Base-by-base conservation (phyloP, 2,888 invertebrate species). In the Smittia sp. region DNA sequence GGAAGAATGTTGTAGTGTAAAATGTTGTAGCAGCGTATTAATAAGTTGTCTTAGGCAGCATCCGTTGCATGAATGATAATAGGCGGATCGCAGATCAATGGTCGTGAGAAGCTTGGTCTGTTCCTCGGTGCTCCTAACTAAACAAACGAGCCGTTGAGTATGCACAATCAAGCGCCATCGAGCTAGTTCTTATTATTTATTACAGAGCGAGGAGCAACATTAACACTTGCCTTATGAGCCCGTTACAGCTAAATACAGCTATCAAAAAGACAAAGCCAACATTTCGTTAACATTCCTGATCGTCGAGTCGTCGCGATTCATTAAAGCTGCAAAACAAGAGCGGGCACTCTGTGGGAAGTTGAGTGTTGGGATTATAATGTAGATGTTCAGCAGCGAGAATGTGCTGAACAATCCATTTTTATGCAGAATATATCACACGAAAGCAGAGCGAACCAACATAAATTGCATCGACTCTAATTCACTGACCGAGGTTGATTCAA, bases 261-360 rank as follows among this genome's bases (percentile, higher is more conserved):
- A 18, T 18, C 18, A 7, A 18, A 58, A 58, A 22, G 58, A 46
- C 46, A 58, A 58, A 58, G 58, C 20, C 18, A 46, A 24, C 39
- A 70, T 70, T 70, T 70, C 69, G 69, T 70, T 70, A 70, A 70
- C 52, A 70, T 70, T 52, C 69, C 69, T 24, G 54, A 15, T 58
- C 46, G 46, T 46, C 46, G 13, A n/a, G 15, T 18, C 22, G 18
- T 22, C 15, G 46, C 11, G 15, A 11, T 2, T 22, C 58, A 58
- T 58, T 58, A 58, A 58, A 18, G 22, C 9, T 20, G 58, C 13
- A 46, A 58, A 18, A 58, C 58, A 58, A 58, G 58, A 58, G 18
- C 58, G n/a, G 46, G 11, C 13, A n/a, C 13, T 46, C 9, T 46
- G 58, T 58, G 22, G 58, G 58, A 58, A 58, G 58, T 58, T 22